Evolutionary conservation across 1,140 invertebrate genomes (phyloP), one percentile per base, ranked within the genome.

Genomic region (Drosophila miranda): DNA sequence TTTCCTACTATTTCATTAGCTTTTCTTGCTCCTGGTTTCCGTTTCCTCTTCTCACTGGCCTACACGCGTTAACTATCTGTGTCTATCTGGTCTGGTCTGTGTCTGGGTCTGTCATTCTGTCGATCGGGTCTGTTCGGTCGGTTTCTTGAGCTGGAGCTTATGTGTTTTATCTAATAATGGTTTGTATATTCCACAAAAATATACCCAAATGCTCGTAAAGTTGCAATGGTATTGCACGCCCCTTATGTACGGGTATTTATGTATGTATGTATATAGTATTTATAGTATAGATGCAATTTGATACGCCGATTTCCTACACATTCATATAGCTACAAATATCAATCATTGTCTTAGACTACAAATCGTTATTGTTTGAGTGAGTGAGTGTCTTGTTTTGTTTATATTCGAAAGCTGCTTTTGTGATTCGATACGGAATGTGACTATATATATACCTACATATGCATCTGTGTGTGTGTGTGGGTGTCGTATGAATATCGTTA

Each of bases 131-230:
- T 42, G 46, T 58, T 26, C 23, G 23, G 5, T 26, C 23, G 55
- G 46, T 71, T 46, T 69, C 75, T 86, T 86, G 82, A 86, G 81
- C 81, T 81, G 34, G 82, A 81, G 77, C 73, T 66, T 62, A 53
- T 57, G 42, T 72, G 44, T 55, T 23, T 57, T 52, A 54, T 66
- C 26, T 62, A 55, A 56, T 72, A 66, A 62, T 79, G 62, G 48
- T 51, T 71, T 77, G 78, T 82, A 86, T 78, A 86, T 87, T 86
- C 49, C 72, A 86, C 75, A 81, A 84, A 87, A 81, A 86, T 86
- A 86, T 86, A 86, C 81, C 57, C 77, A 86, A 74, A 76, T 80
- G 81, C 77, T 80, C 76, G 53, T 70, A 49, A 62, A 64, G 60
- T 67, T 78, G 77, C 76, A 79, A 67, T 55, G 52, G 43, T 69